Evolutionary conservation across 92 coral and sea anemone species (phyloP), one percentile per base, ranked within the genome.

Genomic region (Zoanthus sociatus): DNA sequence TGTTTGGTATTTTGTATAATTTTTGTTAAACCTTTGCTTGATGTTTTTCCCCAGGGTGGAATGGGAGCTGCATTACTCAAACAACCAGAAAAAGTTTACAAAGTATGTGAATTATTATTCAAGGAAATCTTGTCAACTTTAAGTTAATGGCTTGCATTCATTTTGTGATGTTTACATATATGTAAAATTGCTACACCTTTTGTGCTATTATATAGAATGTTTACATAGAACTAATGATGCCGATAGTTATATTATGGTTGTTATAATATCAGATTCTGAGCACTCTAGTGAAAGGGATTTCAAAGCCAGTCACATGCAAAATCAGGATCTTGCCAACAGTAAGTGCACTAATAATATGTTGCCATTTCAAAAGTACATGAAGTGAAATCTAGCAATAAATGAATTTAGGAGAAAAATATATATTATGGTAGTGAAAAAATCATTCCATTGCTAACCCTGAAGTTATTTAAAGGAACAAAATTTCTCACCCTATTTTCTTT

Each of bases 261-360:
- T 8, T 31, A 54, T 4, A 47, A 47, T 9, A n/a, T 15, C 82
- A 97, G 99, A 97, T 97, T 60, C 98, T 97, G 11, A 93, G 94
- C 33, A 86, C 98, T 2, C 93, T 97, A 67, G 99, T 97, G 7
- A 81, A 93, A 54, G 98, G 98, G 55, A 76, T 97, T 79, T 84
- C 94, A 11, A 97, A 88, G 73, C 99, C 99, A 42, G 98, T 97
- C 14, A 97, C 99, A 13, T 97, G 99, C 91, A 97, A 97, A 77
- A 97, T 94, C 60, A 88, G 99, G 78, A 97, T 97, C 84, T 71
- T 97, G 48, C 98, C 99, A 46, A 93, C 99, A 11, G 99, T 97
- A 74, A 93, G 99, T 83, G 16, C 15, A 9, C 5, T 7, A 6
- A 2, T 54, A 11, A 3, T 32, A 51, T 15, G 48, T 4, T 42